phyloP scores from a whole-genome alignment of 2,888 invertebrate genomes.

The Ormyrus thymus region DNA sequence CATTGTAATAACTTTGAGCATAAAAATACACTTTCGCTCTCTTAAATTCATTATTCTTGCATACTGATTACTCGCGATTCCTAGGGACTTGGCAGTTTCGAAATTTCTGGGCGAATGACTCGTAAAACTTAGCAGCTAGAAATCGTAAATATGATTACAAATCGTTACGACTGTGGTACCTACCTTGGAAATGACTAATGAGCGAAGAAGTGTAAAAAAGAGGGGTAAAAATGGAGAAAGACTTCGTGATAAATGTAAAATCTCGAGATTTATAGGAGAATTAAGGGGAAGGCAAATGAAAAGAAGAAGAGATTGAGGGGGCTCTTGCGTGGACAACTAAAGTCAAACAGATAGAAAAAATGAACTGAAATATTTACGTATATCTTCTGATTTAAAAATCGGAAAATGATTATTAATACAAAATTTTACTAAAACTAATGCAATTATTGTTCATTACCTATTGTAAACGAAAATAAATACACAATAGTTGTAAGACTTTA shows the following conservation, averaged over 20 bases:
- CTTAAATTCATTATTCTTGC: no score
- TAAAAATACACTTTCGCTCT: not conserved
- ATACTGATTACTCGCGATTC: not conserved
- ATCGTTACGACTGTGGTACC: conserved; percentile 25
- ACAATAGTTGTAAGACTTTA: no score
- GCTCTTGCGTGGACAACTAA: not conserved
- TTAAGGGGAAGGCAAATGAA: conserved; percentile 18
- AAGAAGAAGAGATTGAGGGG: not conserved
- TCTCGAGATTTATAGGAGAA: conserved; percentile 46
- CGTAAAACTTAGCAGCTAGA: not conserved
- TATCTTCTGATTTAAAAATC: no score
- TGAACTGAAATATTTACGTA: no score
- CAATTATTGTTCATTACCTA: no score
- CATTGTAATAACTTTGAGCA: not conserved
- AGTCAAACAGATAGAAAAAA: no score
- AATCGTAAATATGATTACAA: conserved; percentile 50
- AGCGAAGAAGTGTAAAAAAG: conserved; percentile 9
- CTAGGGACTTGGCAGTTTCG: conserved; percentile 1
- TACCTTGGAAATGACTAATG: conserved; percentile 36
- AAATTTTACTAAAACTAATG: no score
- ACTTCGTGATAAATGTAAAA: conserved; percentile 31
- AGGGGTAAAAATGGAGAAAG: conserved; percentile 4
- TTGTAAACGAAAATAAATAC: no score
- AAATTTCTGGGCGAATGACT: not conserved
- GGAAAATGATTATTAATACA: no score